Base-by-base conservation (phyloP, 2,113 vertebrate genomes). In the Epinephelus fuscoguttatus region DNA sequence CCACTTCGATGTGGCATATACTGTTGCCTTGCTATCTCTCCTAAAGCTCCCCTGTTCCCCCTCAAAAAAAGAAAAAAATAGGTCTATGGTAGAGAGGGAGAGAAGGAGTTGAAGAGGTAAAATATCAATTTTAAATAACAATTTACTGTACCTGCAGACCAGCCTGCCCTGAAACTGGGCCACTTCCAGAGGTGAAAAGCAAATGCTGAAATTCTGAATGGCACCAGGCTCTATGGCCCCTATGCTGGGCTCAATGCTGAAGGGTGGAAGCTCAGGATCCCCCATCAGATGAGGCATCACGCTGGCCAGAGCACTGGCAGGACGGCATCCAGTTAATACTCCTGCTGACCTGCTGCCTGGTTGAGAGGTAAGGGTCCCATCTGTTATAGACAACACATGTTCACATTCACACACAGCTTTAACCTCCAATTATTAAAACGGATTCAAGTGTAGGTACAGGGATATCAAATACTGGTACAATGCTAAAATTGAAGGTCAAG, bases 141-240 rank as follows among this genome's bases (percentile, higher is more conserved):
- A 56, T 61, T 53, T 7, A 70, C 12, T 60, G 21, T 63, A 99
- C 98, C 97, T 97, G 97, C 97, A 98, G 69, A 94, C 12, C 53
- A 99, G 87, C 4, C 3, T 86, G 80, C 88, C 94, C 74, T 96
- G 88, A 68, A 96, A 98, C 10, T 93, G 85, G 4, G 95, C 96
- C 52, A 91, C 45, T 0, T 94, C 93, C 87, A 94, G 1, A 0
- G 98, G 98, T 37, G 91, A 95, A 90, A 99, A 99, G 74, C 92
- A 84, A 53, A 98, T 49, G 1, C 80, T 81, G 81, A 99, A 96
- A 30, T 75, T 91, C 85, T 96, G 96, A 3, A 33, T 69, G 53
- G 88, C 90, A 5, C 96, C 94, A 0, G 95, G 93, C 0, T 85
- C 78, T 25, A 99, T 91, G 15, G 49, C 0, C 6, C 97, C 97